These are phyloP conservation scores for Etheostoma cragini DNA, from an alignment of 2,113 vertebrate species.

Conservation along the genomic window DNA sequence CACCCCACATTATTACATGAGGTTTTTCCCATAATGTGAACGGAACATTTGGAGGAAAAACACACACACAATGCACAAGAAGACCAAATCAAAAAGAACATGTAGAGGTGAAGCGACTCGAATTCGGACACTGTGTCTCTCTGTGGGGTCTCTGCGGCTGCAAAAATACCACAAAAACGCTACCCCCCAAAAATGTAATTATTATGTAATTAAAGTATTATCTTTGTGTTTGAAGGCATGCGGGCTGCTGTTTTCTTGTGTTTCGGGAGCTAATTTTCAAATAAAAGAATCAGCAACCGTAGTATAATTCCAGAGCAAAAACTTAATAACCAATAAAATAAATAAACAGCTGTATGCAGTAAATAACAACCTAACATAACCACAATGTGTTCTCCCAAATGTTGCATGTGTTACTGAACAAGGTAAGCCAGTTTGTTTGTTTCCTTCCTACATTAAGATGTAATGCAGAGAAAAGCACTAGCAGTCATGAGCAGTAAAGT, in stretches of 20 bases:
- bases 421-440: constrained; percentile 31
- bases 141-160: constrained; percentile 50
- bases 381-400: neutral
- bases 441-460: constrained; percentile 23
- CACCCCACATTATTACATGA: constrained; percentile 69
- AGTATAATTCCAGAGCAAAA: neutral
- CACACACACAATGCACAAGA: constrained; percentile 69
- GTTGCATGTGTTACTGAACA: neutral
- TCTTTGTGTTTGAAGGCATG: constrained; percentile 12
- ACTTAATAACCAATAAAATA: constrained; percentile 6
- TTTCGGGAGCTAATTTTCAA: constrained; percentile 16
- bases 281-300: neutral
- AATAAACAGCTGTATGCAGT: neutral
- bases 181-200: constrained; percentile 44
- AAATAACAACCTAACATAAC: constrained; percentile 16
- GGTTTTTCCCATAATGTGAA: constrained; percentile 70
- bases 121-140: constrained; percentile 33
- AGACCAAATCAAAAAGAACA: constrained; percentile 58
- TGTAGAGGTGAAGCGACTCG: constrained; percentile 43
- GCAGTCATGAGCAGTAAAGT: constrained; percentile 39
- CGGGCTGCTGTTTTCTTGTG: neutral
- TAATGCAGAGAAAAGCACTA: constrained; percentile 19
- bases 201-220: no score
- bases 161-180: constrained; percentile 47
- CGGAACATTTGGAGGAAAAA: constrained; percentile 60